Evolutionary conservation across 2,888 invertebrate genomes (phyloP), one percentile per base, ranked within the genome.

Genomic region (Pseudococcus jackbeardsleyi): DNA sequence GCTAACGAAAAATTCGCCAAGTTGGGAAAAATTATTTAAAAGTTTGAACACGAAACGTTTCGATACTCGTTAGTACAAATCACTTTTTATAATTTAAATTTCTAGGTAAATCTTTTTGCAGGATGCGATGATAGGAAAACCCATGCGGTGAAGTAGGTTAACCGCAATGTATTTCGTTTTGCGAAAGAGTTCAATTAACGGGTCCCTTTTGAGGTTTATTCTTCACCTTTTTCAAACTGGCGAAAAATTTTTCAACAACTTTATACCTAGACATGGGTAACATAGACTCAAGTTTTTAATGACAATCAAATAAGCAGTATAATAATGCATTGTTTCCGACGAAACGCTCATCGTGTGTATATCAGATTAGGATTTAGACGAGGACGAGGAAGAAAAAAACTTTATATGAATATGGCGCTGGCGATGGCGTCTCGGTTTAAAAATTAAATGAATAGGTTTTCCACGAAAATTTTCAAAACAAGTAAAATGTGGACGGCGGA

Each of bases 71-170:
- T 64, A 64, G 64, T 19, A 64, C 64, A 64, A 64, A 64, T 64
- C 64, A 64, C 64, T 64, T 64, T 64, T 64, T 64, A 64, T 64
- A 64, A 64, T 64, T 64, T 64, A 64, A 64, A 64, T 64, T 64
- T 64, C 42, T 42, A 42, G 42, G 64, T 64, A 64, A 64, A 64
- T 64, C 64, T 19, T 64, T 64, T 64, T 64, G 22, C 8, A 42
- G 5, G 42, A 42, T 42, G 64, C 19, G 64, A 22, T 64, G 64
- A 22, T 22, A 22, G 64, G 19, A 64, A 64, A 64, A 64, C 19
- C 22, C 64, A 64, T 22, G 64, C 8, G 64, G 19, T 64, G 22
- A 64, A 22, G 22, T 64, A 9, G 64, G 59, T 22, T 64, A 64
- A 64, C 64, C 64, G 11, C 19, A 64, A 12, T 64, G 22, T 64